Conservation (phyloP, 1,140 invertebrate species). For the Saccostrea glomerata region DNA sequence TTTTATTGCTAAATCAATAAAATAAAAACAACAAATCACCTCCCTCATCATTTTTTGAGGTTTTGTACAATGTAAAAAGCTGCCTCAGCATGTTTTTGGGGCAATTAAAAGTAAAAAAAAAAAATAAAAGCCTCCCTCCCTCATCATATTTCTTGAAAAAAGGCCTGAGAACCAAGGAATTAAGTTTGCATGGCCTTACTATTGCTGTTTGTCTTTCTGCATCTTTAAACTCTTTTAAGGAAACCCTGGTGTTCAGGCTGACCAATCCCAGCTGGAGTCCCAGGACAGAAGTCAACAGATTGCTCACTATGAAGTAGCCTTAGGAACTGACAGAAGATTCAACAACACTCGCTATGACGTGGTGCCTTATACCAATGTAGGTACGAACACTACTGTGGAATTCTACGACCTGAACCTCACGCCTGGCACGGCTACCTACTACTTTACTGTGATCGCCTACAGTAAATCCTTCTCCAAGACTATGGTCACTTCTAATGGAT, state of each 20-base stretch:
- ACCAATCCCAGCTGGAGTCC: not conserved
- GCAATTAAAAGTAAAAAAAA: no score
- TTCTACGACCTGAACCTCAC: conserved; percentile 65
- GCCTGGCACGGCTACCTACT: conserved; percentile 61
- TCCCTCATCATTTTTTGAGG: no score
- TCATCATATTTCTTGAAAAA: no score
- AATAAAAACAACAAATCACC: no score
- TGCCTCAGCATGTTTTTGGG: no score
- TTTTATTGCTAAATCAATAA: no score
- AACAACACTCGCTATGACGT: conserved; percentile 67
- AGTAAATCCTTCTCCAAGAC: conserved; percentile 59
- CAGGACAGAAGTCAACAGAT: conserved; percentile 56
- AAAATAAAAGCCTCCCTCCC: no score
- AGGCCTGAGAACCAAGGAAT: no score
- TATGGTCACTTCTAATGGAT: conserved; percentile 68
- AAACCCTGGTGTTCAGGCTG: conserved; percentile 40
- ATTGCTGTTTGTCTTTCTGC: not conserved
- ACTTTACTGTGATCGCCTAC: conserved; percentile 69
- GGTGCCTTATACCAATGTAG: conserved; percentile 64
- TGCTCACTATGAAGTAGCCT: conserved; percentile 66
- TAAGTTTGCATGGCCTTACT: no score
- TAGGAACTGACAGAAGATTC: conserved; percentile 69
- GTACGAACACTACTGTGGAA: conserved; percentile 63
- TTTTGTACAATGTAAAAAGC: no score
- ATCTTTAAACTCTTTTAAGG: conserved; percentile 17